Evolutionary conservation across 2,113 vertebrate genomes (phyloP).

Genomic region (Morone saxatilis): DNA sequence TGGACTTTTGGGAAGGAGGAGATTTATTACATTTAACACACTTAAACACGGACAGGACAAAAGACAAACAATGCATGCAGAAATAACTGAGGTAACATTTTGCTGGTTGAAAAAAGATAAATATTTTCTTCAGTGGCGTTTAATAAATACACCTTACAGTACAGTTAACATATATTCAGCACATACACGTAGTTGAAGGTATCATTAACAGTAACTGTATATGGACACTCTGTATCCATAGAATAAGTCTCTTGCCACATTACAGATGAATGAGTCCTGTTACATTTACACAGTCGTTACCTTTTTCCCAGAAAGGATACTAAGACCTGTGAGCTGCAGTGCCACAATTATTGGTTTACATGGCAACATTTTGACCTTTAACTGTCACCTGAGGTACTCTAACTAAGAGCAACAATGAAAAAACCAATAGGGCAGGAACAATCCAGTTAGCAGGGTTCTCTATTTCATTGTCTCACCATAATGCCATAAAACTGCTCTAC

Average conservation of each 20-base stretch:
- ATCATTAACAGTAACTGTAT: constrained; percentile 1
- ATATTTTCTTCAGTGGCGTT: background rate
- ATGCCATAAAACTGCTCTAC: constrained; percentile 33
- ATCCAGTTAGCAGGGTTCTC: constrained; percentile 1
- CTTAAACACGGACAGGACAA: background rate
- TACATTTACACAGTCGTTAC: constrained; percentile 8
- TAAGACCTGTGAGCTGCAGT: background rate
- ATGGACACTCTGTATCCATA: background rate
- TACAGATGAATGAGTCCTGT: background rate
- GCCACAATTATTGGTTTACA: constrained; percentile 42
- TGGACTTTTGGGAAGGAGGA: background rate
- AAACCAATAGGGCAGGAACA: constrained; percentile 39
- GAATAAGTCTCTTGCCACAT: background rate
- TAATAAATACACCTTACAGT: constrained; percentile 56
- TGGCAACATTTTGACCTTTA: constrained; percentile 56
- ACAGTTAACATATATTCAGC: constrained; percentile 17
- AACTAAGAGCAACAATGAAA: constrained; percentile 56
- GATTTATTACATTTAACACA: constrained; percentile 31
- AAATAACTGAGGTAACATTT: constrained; percentile 11
- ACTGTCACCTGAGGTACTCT: constrained; percentile 50
- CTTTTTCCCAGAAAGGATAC: constrained; percentile 15
- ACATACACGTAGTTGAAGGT: constrained; percentile 20
- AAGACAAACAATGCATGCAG: constrained; percentile 17
- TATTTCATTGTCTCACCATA: constrained; percentile 28
- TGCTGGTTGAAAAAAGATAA: background rate